Evolutionary conservation across 2,113 vertebrate genomes (phyloP), one percentile per base, ranked within the genome.

Genomic region (Nyctereutes procyonoides): DNA sequence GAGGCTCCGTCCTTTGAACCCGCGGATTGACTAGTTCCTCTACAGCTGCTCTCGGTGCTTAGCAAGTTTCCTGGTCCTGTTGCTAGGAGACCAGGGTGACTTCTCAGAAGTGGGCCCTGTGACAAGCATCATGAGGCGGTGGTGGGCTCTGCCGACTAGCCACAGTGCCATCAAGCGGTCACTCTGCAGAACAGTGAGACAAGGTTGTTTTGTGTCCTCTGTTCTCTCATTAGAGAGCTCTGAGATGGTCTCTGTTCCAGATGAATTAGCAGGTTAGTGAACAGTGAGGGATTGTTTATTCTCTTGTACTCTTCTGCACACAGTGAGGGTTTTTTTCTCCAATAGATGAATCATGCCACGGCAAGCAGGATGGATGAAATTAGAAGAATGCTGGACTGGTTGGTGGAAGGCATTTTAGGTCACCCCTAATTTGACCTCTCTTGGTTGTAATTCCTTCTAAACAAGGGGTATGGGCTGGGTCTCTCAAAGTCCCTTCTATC

Each of bases 81-180:
- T 97, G 96, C 96, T 97, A 97, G 2, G 96, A 95, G 83, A 95
- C 56, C 3, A 63, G 58, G 56, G n/a, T n/a, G n/a, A 76, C 48
- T 32, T 73, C 91, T 69, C 90, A 13, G 35, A 85, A 82, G 71
- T 30, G 2, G 4, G 51, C 83, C 17, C 0, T 58, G 89, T 35
- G 89, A 89, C 48, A 3, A 38, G 86, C 93, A 56, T 73, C 1
- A 0, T 12, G 69, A 88, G 56, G 53, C 81, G 53, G 43, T 3
- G 53, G 48, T 35, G 20, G 67, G 62, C 86, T 69, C 67, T 76
- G 92, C 74, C 69, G 13, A 0, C n/a, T 79, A 8, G 77, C 88
- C 89, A 88, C 95, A 97, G 91, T 81, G 96, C 95, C 97, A 92
- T 24, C 97, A 90, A 89, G 95, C 2, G 97, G 96, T 30, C 85